Evolutionary conservation across 2,888 invertebrate species (phyloP).

Genomic region (Blera fallax): DNA sequence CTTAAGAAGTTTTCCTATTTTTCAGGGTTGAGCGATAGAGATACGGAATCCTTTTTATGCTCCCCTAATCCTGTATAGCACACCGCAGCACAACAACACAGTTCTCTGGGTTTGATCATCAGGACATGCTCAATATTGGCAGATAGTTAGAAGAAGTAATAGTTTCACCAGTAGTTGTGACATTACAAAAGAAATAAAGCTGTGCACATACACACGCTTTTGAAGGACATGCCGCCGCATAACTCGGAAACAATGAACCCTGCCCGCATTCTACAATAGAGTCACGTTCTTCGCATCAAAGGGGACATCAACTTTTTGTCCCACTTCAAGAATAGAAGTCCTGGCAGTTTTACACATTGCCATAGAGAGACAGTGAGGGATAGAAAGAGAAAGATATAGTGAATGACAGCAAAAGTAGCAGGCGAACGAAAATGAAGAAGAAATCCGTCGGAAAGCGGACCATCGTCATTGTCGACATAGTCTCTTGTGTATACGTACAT

Average conservation of each 20-base stretch:
- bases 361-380: not conserved
- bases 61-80: not conserved
- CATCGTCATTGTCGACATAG: slow-evolving; percentile 15
- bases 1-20: slow-evolving; percentile 53
- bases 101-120: slow-evolving; percentile 33
- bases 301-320: slow-evolving; percentile 53
- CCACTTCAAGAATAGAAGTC: slow-evolving; percentile 15
- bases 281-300: slow-evolving; percentile 71
- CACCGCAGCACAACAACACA: not conserved
- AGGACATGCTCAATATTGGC: slow-evolving; percentile 47
- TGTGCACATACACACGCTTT: slow-evolving; percentile 39
- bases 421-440: slow-evolving; percentile 53
- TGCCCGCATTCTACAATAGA: slow-evolving; percentile 56
- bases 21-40: slow-evolving; percentile 22
- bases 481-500: slow-evolving; percentile 61
- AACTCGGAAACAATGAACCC: slow-evolving; percentile 71
- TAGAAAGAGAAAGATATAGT: not conserved
- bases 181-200: slow-evolving; percentile 54
- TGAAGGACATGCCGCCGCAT: slow-evolving; percentile 68
- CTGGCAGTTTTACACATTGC: not conserved
- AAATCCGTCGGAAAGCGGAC: slow-evolving; percentile 61
- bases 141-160: slow-evolving; percentile 56
- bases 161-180: slow-evolving; percentile 51
- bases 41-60: slow-evolving; percentile 23
- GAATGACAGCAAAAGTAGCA: slow-evolving; percentile 18